phyloP scores from a whole-genome alignment of 2,113 vertebrate species.

The Peromyscus maniculatus region DNA sequence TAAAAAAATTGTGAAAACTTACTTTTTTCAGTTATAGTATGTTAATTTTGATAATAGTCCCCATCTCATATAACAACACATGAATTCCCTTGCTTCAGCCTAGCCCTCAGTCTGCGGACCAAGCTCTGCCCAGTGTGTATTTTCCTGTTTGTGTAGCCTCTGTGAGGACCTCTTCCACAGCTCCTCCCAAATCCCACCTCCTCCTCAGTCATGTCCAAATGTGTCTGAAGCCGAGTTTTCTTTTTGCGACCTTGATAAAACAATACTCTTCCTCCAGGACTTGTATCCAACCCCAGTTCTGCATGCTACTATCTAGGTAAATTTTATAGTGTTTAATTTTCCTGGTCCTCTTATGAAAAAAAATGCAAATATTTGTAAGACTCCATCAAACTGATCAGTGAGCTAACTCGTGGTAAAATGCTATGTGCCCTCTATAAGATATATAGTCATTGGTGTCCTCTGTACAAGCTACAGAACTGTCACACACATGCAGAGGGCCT shows the following conservation, averaged over 20 bases:
- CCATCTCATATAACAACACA: too few species aligned
- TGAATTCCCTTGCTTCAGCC: background rate
- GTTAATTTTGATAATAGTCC: background rate
- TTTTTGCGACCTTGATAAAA: background rate
- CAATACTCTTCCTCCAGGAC: fast-evolving
- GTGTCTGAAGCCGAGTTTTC: too few species aligned
- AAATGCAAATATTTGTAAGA: background rate
- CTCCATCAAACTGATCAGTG: background rate
- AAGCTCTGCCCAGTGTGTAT: too few species aligned
- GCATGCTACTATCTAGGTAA: background rate
- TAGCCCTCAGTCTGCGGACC: background rate
- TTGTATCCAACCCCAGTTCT: background rate
- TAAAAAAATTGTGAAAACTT: background rate
- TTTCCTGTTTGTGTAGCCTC: background rate
- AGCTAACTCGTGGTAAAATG: background rate
- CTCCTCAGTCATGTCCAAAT: background rate
- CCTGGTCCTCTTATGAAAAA: background rate
- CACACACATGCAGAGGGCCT: background rate
- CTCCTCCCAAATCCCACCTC: background rate
- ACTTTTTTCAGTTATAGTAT: background rate
- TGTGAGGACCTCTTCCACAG: fast-evolving
- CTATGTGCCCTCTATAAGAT: background rate
- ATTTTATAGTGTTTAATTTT: background rate
- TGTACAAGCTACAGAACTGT: background rate
- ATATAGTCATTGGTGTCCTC: fast-evolving